Base-by-base conservation (phyloP, 2,113 vertebrate genomes). In the Thunnus thynnus region DNA sequence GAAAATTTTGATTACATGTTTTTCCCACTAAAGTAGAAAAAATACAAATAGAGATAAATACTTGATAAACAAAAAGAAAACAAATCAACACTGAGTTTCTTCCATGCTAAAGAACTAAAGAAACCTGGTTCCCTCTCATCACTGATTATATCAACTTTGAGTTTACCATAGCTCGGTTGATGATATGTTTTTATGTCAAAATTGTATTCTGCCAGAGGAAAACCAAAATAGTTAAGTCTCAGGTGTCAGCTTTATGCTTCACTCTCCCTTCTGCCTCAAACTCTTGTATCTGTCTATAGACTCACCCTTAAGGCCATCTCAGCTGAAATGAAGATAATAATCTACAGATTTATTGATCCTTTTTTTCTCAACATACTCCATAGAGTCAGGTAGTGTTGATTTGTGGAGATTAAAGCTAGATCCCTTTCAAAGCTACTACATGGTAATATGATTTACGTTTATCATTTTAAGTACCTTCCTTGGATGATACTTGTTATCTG, bases 331-430 rank as follows among this genome's bases (percentile, higher is more conserved):
- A 32, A 70, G 70, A 83, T 76, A 51, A 83, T 65, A 54, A 81
- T 84, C 72, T 69, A 63, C 50, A 71, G 48, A 55, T 8, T 27
- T 76, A 84, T 85, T 88, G 83, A 85, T 83, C 60, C 36, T 58
- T 67, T 56, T 22, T 32, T 32, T 57, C 51, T 64, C 41, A 62
- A 4, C 76, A 80, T 62, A 41, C 48, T 66, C 64, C 27, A 44
- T n/a, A 55, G 27, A 73, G 66, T 54, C 54, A 76, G 55, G 27
- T 75, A 41, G 8, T 66, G 74, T 41, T 76, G 55, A 83, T 83
- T 50, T 80, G 70, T 65, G 51, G 12, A 83, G 25, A 76, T 76
- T 46, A 76, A 65, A 48, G 12, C 46, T 14, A 18, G 58, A 76
- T 69, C 30, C 52, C 36, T 80, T 72, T 80, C 80, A 46, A 58